Evolutionary conservation across 2,113 vertebrate genomes (phyloP).

Genomic region (Protobothrops flavoviridis): DNA sequence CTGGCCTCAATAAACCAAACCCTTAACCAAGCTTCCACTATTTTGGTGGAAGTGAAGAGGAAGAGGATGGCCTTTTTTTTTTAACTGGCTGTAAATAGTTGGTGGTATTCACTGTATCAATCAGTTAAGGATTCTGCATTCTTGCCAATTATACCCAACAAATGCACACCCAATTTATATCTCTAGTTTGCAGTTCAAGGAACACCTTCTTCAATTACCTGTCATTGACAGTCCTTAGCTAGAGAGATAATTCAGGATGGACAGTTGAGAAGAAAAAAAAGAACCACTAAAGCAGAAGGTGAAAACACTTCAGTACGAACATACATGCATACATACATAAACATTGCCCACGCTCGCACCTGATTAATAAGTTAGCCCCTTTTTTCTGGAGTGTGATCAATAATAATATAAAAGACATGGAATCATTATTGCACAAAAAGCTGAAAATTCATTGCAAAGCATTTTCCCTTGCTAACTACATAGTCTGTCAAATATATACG

Average conservation of each 20-base stretch:
- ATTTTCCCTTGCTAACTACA: not conserved
- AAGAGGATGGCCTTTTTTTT: not conserved
- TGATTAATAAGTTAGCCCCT: not conserved
- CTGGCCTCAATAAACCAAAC: not conserved
- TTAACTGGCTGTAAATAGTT: not conserved
- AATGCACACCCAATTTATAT: not conserved
- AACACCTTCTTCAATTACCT: not conserved
- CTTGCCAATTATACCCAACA: not conserved
- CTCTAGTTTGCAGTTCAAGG: not conserved
- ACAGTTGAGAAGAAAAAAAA: not conserved
- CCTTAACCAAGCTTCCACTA: not conserved
- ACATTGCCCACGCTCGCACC: not conserved
- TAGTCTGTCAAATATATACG: not conserved
- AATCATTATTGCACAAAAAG: not conserved
- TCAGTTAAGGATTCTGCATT: not conserved
- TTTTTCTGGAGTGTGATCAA: not conserved
- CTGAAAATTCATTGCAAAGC: not conserved
- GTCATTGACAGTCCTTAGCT: not conserved
- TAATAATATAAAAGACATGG: not conserved
- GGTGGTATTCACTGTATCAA: not conserved
- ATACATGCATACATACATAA: accelerated
- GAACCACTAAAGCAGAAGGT: not conserved
- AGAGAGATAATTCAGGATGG: not conserved
- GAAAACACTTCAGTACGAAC: not conserved
- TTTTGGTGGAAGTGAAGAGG: not conserved